Percentiles rank a stretch among this genome's conserved stretches.
phyloP scores from a whole-genome alignment of 1,140 invertebrate species.

The Onthophagus taurus region DNA sequence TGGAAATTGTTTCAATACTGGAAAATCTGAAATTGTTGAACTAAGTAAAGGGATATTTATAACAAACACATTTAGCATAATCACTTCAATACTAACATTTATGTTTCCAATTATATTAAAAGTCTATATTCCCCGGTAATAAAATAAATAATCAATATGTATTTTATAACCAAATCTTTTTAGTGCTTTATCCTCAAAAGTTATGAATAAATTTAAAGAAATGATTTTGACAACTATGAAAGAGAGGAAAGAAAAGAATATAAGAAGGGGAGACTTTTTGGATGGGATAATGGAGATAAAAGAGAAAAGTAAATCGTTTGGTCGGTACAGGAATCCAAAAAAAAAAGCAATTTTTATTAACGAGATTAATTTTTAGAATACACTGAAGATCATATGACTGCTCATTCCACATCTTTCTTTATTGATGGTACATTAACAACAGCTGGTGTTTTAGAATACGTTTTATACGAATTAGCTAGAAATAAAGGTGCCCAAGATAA shows the following conservation, averaged over 20 bases:
- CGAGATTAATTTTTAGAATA: no score
- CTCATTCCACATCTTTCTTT: constrained; percentile 36
- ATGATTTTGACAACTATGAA: constrained; percentile 4
- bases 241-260: constrained; percentile 2
- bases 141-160: not conserved
- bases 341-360: no score
- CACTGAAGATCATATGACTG: constrained; percentile 30
- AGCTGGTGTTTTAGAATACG: constrained; percentile 1
- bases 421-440: constrained; percentile 16
- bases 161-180: no score
- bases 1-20: constrained; percentile 19
- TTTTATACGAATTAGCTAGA: constrained; percentile 10
- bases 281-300: constrained; percentile 4
- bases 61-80: not conserved
- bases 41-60: constrained; percentile 10
- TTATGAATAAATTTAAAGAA: constrained; percentile 7
- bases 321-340: no score
- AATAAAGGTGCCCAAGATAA: constrained; percentile 11
- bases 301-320: not conserved
- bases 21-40: constrained; percentile 16
- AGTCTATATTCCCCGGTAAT: not conserved
- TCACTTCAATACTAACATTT: not conserved
- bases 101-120: not conserved
- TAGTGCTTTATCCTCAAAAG: constrained; percentile 6
- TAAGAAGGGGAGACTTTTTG: constrained; percentile 4